These are phyloP conservation scores for Nothoprocta pentlandii DNA, from an alignment of 2,113 vertebrate species.

Conservation along the genomic window DNA sequence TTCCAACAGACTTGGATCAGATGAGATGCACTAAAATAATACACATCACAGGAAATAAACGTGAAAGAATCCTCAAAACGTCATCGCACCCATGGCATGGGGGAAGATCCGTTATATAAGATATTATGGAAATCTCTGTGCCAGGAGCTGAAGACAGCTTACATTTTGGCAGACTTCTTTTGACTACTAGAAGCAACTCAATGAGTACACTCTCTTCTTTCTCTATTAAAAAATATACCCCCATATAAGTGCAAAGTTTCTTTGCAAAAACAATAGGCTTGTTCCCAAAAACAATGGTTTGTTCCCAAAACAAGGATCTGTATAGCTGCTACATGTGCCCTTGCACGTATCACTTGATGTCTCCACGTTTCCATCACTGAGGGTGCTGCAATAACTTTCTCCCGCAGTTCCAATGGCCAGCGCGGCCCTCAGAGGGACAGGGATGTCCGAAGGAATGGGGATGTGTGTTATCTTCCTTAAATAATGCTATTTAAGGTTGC, in stretches of 20 bases:
- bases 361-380: not conserved
- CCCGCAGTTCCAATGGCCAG: not conserved
- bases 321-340: not conserved
- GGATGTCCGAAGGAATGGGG: not conserved
- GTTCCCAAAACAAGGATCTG: not conserved
- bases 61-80: not conserved
- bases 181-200: not conserved
- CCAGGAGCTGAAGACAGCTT: not conserved
- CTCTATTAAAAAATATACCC: not conserved
- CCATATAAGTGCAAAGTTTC: not conserved
- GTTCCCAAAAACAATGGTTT: not conserved
- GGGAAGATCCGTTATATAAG: not conserved
- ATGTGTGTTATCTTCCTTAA: not conserved
- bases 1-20: not conserved
- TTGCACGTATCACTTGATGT: not conserved
- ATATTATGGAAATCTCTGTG: not conserved
- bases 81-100: not conserved
- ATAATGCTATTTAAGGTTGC: not conserved
- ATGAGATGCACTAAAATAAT: fast-evolving
- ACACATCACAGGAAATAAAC: not conserved
- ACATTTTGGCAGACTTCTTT: not conserved
- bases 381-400: fast-evolving
- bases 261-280: not conserved
- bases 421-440: not conserved
- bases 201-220: not conserved